phyloP scores from a whole-genome alignment of 2,797 vertebrate genomes.

The Coregonus ussuriensis region DNA sequence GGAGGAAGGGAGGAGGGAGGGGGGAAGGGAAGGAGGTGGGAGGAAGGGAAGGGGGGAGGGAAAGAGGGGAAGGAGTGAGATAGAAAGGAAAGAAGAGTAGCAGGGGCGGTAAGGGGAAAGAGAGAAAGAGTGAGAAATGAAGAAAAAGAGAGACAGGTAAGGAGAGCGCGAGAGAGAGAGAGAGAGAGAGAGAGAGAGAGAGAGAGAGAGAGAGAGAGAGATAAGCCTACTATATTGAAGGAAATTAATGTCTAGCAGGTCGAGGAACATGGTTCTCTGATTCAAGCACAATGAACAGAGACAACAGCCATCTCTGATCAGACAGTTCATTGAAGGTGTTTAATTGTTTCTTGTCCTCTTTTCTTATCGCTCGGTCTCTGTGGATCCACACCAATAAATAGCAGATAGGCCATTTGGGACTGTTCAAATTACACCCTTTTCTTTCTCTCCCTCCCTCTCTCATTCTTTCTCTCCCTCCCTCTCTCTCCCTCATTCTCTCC shows the following conservation, averaged over 20 bases:
- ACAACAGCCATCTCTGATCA: constrained; percentile 64
- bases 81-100: neutral
- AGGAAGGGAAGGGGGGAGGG: too few relatives aligned
- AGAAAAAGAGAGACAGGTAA: neutral
- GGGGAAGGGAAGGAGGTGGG: too few relatives aligned
- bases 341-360: constrained; percentile 33
- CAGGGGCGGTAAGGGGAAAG: neutral
- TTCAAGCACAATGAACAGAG: constrained; percentile 55
- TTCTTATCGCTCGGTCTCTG: constrained; percentile 51
- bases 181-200: neutral
- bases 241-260: constrained; percentile 54
- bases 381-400: constrained; percentile 60
- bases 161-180: neutral
- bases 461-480: too few relatives aligned
- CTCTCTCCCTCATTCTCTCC: too few relatives aligned
- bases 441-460: constrained; percentile 40
- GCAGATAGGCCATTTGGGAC: constrained; percentile 61
- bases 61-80: neutral
- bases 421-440: constrained; percentile 43
- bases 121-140: constrained; percentile 3
- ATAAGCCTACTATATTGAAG: neutral
- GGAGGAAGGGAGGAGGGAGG: neutral
- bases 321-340: constrained; percentile 62
- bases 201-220: too few relatives aligned
- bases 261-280: constrained; percentile 52